phyloP scores from a whole-genome alignment of 2,888 invertebrate genomes.

The Aphelenchoides bicaudatus region DNA sequence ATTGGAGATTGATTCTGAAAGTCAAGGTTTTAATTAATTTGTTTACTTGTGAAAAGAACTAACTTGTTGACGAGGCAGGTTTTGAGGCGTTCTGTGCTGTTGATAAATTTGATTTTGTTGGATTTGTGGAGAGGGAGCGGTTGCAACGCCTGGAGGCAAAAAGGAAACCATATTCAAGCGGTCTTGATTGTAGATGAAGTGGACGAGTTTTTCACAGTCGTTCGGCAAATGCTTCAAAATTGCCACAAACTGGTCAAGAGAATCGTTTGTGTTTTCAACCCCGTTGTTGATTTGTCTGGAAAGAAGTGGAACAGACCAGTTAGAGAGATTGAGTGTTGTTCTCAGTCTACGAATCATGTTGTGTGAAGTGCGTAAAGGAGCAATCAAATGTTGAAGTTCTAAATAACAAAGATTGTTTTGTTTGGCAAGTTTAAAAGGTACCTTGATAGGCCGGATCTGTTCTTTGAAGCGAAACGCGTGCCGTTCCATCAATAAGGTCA shows the following conservation, averaged over 20 bases:
- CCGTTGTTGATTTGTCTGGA: constrained; percentile 63
- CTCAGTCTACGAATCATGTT: constrained; percentile 64
- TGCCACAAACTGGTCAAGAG: constrained; percentile 78
- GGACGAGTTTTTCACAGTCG: constrained; percentile 83
- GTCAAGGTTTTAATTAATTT: too few species aligned
- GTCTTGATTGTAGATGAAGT: constrained; percentile 72
- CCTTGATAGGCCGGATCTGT: constrained; percentile 31
- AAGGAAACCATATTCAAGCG: background rate
- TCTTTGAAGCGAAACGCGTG: constrained; percentile 36
- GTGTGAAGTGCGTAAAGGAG: constrained; percentile 17
- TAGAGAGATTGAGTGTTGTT: constrained; percentile 74
- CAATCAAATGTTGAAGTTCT: constrained; percentile 19
- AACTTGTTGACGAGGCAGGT: too few species aligned
- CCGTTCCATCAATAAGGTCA: constrained; percentile 37
- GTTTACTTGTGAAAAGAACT: too few species aligned
- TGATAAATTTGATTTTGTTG: background rate
- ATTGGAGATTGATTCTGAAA: background rate
- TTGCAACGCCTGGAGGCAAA: background rate
- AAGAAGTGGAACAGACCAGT: constrained; percentile 75
- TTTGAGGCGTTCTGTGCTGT: background rate
- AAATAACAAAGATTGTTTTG: background rate
- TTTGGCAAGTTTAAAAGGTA: constrained; percentile 3
- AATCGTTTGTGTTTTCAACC: constrained; percentile 62
- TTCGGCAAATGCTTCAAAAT: constrained; percentile 78
- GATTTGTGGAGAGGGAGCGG: background rate